These are phyloP conservation scores for Amphiprion percula DNA, from an alignment of 2,113 vertebrate genomes.

Conservation along the genomic window DNA sequence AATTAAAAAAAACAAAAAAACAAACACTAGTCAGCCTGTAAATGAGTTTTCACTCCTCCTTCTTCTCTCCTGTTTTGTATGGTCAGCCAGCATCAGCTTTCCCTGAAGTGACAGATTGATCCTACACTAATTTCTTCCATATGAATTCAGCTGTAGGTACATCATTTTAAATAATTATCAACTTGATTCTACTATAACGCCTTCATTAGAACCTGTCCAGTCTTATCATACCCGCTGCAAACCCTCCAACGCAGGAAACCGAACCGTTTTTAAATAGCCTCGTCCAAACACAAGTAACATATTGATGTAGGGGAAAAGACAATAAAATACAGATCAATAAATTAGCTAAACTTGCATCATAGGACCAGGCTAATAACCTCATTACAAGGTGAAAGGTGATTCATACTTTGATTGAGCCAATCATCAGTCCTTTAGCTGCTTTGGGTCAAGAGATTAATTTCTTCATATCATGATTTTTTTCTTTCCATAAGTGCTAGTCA, in stretches of 20 bases:
- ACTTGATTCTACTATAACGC: background rate
- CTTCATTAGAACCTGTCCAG: constrained; percentile 39
- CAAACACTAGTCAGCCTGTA: background rate
- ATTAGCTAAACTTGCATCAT: background rate
- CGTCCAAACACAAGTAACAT: constrained; percentile 3
- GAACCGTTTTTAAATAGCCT: constrained; percentile 10
- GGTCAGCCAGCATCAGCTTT: constrained; percentile 64
- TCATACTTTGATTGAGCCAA: constrained; percentile 42
- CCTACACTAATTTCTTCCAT: background rate
- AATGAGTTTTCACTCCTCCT: constrained; percentile 16
- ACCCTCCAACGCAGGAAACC: constrained; percentile 43
- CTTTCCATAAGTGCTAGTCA: constrained; percentile 18
- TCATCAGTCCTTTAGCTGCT: constrained; percentile 40
- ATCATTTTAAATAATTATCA: background rate
- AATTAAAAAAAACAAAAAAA: background rate
- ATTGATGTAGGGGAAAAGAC: background rate
- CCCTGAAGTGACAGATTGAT: constrained; percentile 36
- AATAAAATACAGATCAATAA: background rate
- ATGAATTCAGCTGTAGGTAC: background rate
- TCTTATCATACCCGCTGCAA: constrained; percentile 61
- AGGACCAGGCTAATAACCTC: constrained; percentile 20
- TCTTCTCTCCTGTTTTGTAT: constrained; percentile 26
- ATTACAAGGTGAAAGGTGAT: constrained; percentile 25
- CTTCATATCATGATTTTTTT: background rate
- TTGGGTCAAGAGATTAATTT: constrained; percentile 49